A percentile compares a stretch with the other conserved stretches of the same genome.
phyloP scores from a whole-genome alignment of 2,888 invertebrate species.

The Unio delphinus region DNA sequence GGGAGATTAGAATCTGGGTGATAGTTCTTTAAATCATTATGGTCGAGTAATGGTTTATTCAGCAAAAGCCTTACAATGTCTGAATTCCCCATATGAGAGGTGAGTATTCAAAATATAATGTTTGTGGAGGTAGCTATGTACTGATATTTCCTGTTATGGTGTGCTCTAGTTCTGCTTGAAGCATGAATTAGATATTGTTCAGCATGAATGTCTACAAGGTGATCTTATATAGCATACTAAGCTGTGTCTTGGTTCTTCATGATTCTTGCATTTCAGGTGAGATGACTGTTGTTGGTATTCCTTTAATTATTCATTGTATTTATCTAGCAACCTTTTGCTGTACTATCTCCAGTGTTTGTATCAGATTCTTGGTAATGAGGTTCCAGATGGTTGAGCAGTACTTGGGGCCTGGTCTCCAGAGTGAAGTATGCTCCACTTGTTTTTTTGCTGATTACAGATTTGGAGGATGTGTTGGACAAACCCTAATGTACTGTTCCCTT shows the following conservation, averaged over 20 bases:
- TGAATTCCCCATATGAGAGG: too few species aligned
- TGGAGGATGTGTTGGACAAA: constrained; percentile 3
- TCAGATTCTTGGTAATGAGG: not conserved
- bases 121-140: too few species aligned
- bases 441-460: constrained; percentile 3
- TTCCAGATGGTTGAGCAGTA: constrained; percentile 6
- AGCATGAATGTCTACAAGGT: constrained; percentile 8
- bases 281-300: constrained; percentile 9
- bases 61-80: too few species aligned
- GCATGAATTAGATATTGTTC: not conserved
- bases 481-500: constrained; percentile 3
- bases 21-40: too few species aligned
- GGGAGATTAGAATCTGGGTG: too few species aligned
- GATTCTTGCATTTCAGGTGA: constrained; percentile 8
- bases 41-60: too few species aligned
- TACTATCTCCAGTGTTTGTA: constrained; percentile 4
- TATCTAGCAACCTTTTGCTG: constrained; percentile 7
- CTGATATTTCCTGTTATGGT: too few species aligned
- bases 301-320: constrained; percentile 1
- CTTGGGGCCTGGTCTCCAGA: not conserved
- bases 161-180: too few species aligned
- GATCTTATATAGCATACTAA: constrained; percentile 7
- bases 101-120: too few species aligned
- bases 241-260: constrained; percentile 4
- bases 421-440: not conserved